Conservation (phyloP, 2,797 vertebrate genomes). For the Thamnophis elegans region DNA sequence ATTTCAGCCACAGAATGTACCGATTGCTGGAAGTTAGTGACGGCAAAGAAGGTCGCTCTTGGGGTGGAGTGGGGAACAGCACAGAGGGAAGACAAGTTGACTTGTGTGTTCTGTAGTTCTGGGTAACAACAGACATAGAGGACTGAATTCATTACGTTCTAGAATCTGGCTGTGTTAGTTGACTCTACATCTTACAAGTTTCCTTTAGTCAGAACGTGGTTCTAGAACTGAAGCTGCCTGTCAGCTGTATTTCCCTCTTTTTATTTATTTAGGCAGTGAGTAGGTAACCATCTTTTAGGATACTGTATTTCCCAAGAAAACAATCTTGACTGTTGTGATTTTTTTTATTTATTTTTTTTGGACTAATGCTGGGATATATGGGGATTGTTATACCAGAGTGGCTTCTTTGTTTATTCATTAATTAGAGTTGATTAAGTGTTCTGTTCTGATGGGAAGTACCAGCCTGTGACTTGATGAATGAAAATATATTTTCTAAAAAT, state of each 20-base stretch:
- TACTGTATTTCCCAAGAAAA: neutral
- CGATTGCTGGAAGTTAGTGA: constrained; percentile 32
- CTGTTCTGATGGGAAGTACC: neutral
- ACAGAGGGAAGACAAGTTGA: constrained; percentile 10
- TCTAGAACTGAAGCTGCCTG: neutral
- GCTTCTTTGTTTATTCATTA: neutral
- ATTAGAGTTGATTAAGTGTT: neutral
- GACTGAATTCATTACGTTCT: neutral
- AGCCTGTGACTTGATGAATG: neutral
- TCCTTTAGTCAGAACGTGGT: neutral
- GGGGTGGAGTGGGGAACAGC: constrained; percentile 2
- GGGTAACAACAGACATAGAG: neutral
- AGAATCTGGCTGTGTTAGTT: neutral
- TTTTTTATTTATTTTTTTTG: neutral
- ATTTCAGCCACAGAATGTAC: constrained; percentile 8
- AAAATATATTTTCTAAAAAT: neutral
- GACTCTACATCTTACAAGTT: neutral
- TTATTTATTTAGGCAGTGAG: neutral
- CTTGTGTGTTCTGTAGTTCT: neutral
- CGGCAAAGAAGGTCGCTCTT: constrained; percentile 12
- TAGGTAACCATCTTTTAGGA: neutral
- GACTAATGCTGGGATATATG: neutral
- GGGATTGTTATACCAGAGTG: neutral
- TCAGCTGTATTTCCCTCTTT: neutral
- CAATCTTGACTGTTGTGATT: neutral